Base-by-base conservation (phyloP, 2,797 vertebrate species). In the Euthynnus affinis region DNA sequence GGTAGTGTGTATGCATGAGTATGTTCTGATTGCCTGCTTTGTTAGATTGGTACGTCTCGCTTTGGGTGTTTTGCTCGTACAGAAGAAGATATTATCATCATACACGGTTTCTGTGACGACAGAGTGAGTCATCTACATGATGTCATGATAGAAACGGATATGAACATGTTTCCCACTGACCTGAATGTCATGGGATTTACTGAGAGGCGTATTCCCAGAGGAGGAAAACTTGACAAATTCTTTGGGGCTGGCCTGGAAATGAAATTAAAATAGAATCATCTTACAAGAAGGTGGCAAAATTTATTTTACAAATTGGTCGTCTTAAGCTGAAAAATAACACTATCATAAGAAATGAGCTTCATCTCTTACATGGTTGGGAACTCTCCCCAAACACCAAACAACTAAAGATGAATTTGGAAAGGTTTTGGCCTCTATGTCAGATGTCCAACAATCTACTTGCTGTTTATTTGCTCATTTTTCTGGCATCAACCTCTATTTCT, bases 51-150 rank as follows among this genome's bases (percentile, higher is more conserved):
- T 62, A 12, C 12, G 63, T 59, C 7, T 59, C 7, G 84, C 87
- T 88, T 80, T 85, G 71, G 56, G 67, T 89, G 81, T 87, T 71
- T 71, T 82, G 78, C 76, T 78, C 29, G 4, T 72, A n/a, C 66
- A 55, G 52, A 69, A 46, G 40, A 32, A 15, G 18, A 40, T 29
- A 63, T 46, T 10, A 46, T 74, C 64, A 48, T 44, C 60, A 20
- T 34, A 59, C 72, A 65, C 51, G 34, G 48, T 57, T 56, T 13
- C 53, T 46, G 1, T 65, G 65, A 51, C 10, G 10, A 51, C 57
- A 42, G 32, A 76, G 37, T 55, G 58, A 40, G 29, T 49, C 73
- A 6, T 48, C 37, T 46, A 15, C 58, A 62, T 46, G 9, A 55
- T 25, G 13, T 25, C 22, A 22, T 8, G 27, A 67, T 40, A 22